Percentiles rank a stretch among this genome's conserved stretches.
Evolutionary conservation across 2,888 invertebrate genomes (phyloP).

Genomic region (Elegia similella): DNA sequence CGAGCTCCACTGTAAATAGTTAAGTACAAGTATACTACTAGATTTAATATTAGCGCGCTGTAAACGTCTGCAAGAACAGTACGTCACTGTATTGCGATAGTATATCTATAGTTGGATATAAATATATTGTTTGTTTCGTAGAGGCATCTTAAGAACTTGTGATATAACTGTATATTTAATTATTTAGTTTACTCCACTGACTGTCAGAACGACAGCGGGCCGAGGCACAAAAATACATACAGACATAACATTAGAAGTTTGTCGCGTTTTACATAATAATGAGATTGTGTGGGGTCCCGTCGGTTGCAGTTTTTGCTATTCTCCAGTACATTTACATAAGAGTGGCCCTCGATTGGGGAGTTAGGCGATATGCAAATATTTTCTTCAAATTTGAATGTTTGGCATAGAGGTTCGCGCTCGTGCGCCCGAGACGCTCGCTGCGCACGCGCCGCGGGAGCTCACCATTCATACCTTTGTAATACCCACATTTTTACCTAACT

Average conservation of each 20-base stretch:
- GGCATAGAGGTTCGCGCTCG: conserved; percentile 45
- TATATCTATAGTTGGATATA: conserved; percentile 63
- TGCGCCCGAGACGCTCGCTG: conserved; percentile 39
- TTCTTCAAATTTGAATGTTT: conserved; percentile 66
- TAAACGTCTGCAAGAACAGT: conserved; percentile 64
- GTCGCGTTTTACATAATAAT: conserved; percentile 69
- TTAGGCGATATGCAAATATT: conserved; percentile 81
- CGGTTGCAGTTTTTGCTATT: conserved; percentile 72
- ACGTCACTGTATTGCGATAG: conserved; percentile 59
- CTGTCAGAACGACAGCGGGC: conserved; percentile 5
- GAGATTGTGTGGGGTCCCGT: conserved; percentile 66
- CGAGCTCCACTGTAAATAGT: conserved; percentile 77
- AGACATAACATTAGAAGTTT: conserved; percentile 72
- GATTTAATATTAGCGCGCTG: conserved; percentile 65
- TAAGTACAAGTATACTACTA: conserved; percentile 77
- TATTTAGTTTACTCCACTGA: conserved; percentile 41
- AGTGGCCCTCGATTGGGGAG: conserved; percentile 68
- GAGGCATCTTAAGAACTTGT: conserved; percentile 80
- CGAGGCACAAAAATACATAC: conserved; percentile 69
- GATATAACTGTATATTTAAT: conserved; percentile 79
- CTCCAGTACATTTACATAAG: conserved; percentile 71
- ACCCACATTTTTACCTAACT: conserved; percentile 56
- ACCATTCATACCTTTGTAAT: conserved; percentile 58
- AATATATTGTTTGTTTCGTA: conserved; percentile 78
- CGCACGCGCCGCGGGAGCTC: conserved; percentile 70